Evolutionary conservation across 92 coral and sea anemone species (phyloP).

Genomic region (Scolanthus callimorphus): DNA sequence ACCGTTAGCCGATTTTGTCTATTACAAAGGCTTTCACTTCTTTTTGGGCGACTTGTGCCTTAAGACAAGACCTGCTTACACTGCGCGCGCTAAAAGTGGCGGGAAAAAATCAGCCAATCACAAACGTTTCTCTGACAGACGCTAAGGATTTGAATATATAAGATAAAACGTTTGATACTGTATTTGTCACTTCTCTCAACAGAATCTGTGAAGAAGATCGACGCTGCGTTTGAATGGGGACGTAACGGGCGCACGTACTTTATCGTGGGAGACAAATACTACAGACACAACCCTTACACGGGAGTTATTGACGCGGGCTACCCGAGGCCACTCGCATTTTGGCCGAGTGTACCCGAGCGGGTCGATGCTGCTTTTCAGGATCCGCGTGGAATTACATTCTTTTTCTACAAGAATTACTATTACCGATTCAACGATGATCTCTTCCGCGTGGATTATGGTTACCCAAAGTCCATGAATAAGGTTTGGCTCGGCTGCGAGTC

Average conservation of each 20-base stretch:
- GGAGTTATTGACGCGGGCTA: slow-evolving; percentile 37
- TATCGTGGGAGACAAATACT: slow-evolving; percentile 37
- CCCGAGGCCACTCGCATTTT: slow-evolving; percentile 24
- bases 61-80: no score
- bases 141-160: no score
- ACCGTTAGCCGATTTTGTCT: no score
- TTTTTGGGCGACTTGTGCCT: no score
- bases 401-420: slow-evolving; percentile 34
- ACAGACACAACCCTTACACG: slow-evolving; percentile 41
- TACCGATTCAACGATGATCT: slow-evolving; percentile 25
- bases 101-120: no score
- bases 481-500: slow-evolving; percentile 31
- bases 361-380: slow-evolving; percentile 46
- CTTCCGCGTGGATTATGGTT: slow-evolving; percentile 10
- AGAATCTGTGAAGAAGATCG: slow-evolving; percentile 24
- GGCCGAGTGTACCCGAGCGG: slow-evolving; percentile 16
- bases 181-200: no score
- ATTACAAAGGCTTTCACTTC: no score
- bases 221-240: slow-evolving; percentile 55
- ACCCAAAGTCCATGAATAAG: slow-evolving; percentile 36
- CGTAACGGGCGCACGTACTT: slow-evolving; percentile 49
- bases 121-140: no score
- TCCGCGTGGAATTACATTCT: slow-evolving; percentile 24
- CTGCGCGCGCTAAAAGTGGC: no score
- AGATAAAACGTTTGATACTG: no score